phyloP scores from a whole-genome alignment of 2,113 vertebrate genomes.

The Pteropus alecto region DNA sequence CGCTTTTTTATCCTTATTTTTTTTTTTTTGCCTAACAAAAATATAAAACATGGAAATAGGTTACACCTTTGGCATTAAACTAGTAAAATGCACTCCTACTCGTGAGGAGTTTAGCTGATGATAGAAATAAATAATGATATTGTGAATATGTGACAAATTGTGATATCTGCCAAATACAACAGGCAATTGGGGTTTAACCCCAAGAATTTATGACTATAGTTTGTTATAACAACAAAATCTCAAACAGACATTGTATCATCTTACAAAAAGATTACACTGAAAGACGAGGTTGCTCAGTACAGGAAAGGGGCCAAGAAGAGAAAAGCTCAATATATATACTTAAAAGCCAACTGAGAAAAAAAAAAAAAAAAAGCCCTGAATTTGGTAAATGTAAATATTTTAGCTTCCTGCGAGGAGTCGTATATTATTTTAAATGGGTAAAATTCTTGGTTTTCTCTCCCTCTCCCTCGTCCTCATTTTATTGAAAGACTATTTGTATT shows the following conservation, averaged over 20 bases:
- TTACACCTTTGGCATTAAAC: background rate
- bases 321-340: background rate
- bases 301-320: background rate
- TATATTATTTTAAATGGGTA: background rate
- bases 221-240: background rate
- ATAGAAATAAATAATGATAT: background rate
- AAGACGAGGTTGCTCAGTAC: background rate
- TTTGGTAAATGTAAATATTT: background rate
- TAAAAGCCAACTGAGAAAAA: background rate
- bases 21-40: background rate
- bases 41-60: background rate
- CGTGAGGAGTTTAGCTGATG: background rate
- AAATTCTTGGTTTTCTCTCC: background rate
- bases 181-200: background rate
- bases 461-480: background rate
- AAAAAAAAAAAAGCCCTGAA: background rate
- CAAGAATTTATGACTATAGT: background rate
- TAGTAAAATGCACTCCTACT: background rate
- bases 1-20: background rate
- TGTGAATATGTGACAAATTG: background rate
- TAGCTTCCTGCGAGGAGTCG: background rate
- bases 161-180: background rate
- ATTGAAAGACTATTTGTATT: background rate
- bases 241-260: background rate
- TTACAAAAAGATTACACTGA: background rate